Base-by-base conservation (phyloP, 2,113 vertebrate genomes). In the Cyprinodon tularosa region DNA sequence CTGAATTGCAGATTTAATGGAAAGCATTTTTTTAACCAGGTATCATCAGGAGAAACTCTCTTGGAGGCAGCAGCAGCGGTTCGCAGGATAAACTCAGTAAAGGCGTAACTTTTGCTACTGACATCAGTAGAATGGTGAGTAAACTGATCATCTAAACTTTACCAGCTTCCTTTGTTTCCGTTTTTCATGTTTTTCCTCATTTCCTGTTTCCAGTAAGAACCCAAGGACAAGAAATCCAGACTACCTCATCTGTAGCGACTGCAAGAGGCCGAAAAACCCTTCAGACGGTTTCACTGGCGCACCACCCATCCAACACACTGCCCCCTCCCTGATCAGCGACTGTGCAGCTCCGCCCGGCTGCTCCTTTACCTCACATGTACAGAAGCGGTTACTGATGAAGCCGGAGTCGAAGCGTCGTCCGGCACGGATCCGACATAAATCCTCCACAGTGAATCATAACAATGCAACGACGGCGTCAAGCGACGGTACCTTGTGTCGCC, bases 1-100 rank as follows among this genome's bases (percentile, higher is more conserved):
- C 29, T 29, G 1, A 29, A 29, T 29, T 29, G 29, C 20, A 1
- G 0, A 36, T 76, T 72, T 59, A 17, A 3, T 13, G 29, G 61
- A 7, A 0, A 8, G 22, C 7, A 11, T 22, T 44, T 6, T 79
- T 77, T 37, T 38, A 0, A 20, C 87, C 9, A 98, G 98, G 97
- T 44, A 96, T 97, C 91, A 97, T 96, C 73, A 94, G 97, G 81
- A 97, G 96, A 3, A 99, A 96, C 89, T 99, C 98, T 14, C 90
- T 98, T 0, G 97, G 96, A 1, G 95, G 96, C 86, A 96, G 96
- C 95, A 97, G 96, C 91, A 90, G 91, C 53, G 83, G 92, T 63
- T 97, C 96, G 0, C 97, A 96, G 90, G 98, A 98, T 60, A 95
- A 96, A 53, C 91, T 90, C 8, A 93, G 86, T 92, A 98, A 97